phyloP scores from a whole-genome alignment of 1,140 invertebrate genomes.

The Euwallacea similis region DNA sequence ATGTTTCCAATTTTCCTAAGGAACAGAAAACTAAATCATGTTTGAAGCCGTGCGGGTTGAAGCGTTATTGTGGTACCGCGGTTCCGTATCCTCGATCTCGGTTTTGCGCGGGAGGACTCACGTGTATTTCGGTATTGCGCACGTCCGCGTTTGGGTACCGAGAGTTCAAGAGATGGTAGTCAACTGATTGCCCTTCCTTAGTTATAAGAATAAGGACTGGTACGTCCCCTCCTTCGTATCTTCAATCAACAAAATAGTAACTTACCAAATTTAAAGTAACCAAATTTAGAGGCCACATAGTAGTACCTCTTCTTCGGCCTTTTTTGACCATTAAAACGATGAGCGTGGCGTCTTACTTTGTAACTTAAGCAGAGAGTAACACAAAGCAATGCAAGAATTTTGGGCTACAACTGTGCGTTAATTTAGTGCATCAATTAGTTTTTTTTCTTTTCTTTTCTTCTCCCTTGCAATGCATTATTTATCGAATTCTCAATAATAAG shows the following conservation, averaged over 20 bases:
- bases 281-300: too few species aligned
- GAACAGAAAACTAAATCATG: background rate
- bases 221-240: slow-evolving; percentile 1
- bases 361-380: too few species aligned
- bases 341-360: too few species aligned
- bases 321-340: too few species aligned
- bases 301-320: too few species aligned
- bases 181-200: slow-evolving; percentile 39
- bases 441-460: too few species aligned
- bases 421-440: too few species aligned
- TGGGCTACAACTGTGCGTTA: too few species aligned
- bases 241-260: background rate
- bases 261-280: background rate
- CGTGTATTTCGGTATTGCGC: slow-evolving; percentile 33
- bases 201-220: slow-evolving; percentile 22
- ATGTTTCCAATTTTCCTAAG: background rate
- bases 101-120: slow-evolving; percentile 32
- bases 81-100: background rate
- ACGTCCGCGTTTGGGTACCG: slow-evolving; percentile 35
- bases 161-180: slow-evolving; percentile 37
- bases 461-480: too few species aligned
- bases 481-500: too few species aligned
- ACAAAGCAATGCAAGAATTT: too few species aligned
- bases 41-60: background rate
- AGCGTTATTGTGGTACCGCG: background rate